Percentiles rank a stretch among this genome's conserved stretches.
Evolutionary conservation across 2,113 vertebrate species (phyloP).

Genomic region (Chaetorhynchus papuensis): DNA sequence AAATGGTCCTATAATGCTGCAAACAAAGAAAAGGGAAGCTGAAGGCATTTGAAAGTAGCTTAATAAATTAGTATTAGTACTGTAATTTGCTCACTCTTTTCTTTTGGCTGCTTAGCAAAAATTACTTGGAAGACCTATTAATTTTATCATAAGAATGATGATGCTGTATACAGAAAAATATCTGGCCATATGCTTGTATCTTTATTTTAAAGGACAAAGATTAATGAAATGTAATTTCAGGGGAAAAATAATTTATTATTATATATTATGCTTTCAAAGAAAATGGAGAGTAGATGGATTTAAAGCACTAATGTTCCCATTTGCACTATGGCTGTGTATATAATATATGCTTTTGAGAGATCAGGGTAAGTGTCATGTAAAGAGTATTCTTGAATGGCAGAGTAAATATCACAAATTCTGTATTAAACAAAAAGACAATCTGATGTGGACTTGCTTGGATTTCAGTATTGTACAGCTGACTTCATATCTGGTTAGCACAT

Average conservation of each 20-base stretch:
- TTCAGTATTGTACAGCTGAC: neutral
- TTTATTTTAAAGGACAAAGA: conserved; percentile 28
- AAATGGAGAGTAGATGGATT: neutral
- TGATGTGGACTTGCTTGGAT: neutral
- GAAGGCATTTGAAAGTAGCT: neutral
- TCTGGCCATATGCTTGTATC: neutral
- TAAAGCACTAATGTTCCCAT: neutral
- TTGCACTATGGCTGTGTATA: neutral
- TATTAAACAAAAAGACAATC: neutral
- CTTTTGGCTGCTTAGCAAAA: conserved; percentile 10
- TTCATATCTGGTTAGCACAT: neutral
- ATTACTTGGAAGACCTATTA: neutral
- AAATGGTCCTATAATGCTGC: neutral
- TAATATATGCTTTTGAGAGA: neutral
- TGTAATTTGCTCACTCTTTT: neutral
- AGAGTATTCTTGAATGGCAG: conserved; percentile 22
- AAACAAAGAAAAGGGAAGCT: neutral
- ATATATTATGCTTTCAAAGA: neutral
- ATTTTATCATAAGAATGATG: conserved; percentile 21
- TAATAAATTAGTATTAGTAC: neutral
- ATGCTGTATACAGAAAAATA: neutral
- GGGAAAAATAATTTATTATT: neutral
- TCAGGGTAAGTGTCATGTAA: neutral
- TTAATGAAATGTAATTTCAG: conserved; percentile 30
- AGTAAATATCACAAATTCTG: neutral